phyloP scores from a whole-genome alignment of 2,113 vertebrate species.

The Eurystomus gularis region DNA sequence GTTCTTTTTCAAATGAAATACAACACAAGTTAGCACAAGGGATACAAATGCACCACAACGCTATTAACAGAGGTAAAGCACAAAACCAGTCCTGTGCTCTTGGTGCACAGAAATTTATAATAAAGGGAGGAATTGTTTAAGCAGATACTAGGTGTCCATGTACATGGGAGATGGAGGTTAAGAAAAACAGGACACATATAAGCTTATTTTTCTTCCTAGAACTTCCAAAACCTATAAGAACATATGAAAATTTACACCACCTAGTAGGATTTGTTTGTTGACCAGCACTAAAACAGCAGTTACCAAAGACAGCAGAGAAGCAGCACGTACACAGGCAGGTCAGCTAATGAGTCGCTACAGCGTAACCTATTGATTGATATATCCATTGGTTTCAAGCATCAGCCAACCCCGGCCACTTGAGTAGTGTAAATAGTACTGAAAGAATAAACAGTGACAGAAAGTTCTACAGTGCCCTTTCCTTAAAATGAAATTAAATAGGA shows the following conservation, averaged over 20 bases:
- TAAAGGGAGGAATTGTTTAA: background rate
- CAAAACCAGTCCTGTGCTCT: background rate
- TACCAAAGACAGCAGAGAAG: background rate
- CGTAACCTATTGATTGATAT: background rate
- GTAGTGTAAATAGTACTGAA: background rate
- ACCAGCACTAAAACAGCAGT: background rate
- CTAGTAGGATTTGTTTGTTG: background rate
- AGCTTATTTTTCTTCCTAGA: background rate
- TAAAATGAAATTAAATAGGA: background rate
- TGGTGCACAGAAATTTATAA: background rate
- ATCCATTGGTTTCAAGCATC: background rate
- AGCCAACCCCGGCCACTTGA: background rate
- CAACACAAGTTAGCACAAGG: background rate
- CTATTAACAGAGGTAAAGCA: background rate
- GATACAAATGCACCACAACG: background rate
- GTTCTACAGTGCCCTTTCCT: background rate
- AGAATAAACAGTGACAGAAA: background rate
- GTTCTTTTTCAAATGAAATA: background rate
- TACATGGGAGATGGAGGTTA: background rate
- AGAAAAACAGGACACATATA: accelerated
- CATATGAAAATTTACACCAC: background rate
- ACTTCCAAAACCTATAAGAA: background rate
- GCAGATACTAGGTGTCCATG: background rate
- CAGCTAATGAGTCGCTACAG: background rate
- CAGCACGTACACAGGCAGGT: background rate